Percentiles rank a stretch among this genome's conserved stretches.
Conservation (phyloP, 2,888 invertebrate genomes). For the Drosophila limbata region DNA sequence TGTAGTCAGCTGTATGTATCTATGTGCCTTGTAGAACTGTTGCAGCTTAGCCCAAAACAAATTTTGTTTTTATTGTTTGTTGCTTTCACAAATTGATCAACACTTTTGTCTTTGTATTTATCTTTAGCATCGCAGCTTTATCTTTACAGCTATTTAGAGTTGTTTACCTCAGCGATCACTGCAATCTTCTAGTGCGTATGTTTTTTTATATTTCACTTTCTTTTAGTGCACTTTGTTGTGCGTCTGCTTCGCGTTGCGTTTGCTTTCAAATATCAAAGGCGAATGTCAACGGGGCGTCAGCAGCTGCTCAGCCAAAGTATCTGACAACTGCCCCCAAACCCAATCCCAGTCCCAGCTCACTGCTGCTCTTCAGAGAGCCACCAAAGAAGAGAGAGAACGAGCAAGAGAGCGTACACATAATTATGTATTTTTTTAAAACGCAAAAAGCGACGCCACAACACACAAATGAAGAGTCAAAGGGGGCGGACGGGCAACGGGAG, state of each 20-base stretch:
- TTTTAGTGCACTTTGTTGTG: slow-evolving; percentile 65
- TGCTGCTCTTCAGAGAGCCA: slow-evolving; percentile 4
- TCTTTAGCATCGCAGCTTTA: slow-evolving; percentile 12
- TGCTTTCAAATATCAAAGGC: slow-evolving; percentile 78
- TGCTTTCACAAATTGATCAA: slow-evolving; percentile 25
- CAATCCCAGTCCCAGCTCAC: slow-evolving; percentile 21
- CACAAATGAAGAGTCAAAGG: neutral
- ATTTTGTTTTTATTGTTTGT: slow-evolving; percentile 26
- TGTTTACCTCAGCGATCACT: slow-evolving; percentile 51
- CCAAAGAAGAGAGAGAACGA: neutral
- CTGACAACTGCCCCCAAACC: slow-evolving; percentile 27
- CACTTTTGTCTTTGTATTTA: slow-evolving; percentile 9
- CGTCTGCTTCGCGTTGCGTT: slow-evolving; percentile 63
- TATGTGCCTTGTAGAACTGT: slow-evolving; percentile 23
- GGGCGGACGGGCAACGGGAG: neutral
- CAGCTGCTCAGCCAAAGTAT: slow-evolving; percentile 60
- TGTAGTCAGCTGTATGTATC: slow-evolving; percentile 2
- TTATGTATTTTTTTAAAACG: slow-evolving; percentile 82
- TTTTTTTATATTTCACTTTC: slow-evolving; percentile 64
- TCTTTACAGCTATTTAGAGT: slow-evolving; percentile 28
- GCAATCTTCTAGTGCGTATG: slow-evolving; percentile 13
- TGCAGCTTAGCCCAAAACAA: slow-evolving; percentile 55
- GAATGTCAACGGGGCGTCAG: slow-evolving; percentile 66
- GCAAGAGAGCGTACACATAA: slow-evolving; percentile 56
- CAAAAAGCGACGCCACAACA: slow-evolving; percentile 66